Base-by-base conservation (phyloP, 2,888 invertebrate species). In the Synanthedon myopaeformis region DNA sequence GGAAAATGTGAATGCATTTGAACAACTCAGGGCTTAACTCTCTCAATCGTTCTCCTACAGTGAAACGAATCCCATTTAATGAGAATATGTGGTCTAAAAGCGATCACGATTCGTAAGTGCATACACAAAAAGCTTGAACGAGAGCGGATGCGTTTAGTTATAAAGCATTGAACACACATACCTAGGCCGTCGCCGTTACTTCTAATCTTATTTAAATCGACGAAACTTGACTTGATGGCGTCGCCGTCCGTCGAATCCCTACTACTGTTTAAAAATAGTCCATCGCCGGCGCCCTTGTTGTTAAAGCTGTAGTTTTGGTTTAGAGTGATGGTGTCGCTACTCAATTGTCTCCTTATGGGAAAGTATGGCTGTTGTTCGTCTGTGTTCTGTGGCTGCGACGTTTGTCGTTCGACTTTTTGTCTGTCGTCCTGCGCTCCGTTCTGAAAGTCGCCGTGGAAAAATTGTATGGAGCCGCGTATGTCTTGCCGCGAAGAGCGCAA, bases 401-500 rank as follows among this genome's bases (percentile, higher is more conserved):
- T 6, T 35, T 28, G 28, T 49, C 48, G 42, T 57, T 53, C 54
- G 1, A 49, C 45, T 42, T 55, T 45, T 28, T 28, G 67, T 42
- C 65, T 63, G 6, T 87, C 85, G 54, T 82, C 85, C 55, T 66
- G 68, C 4, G 67, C 60, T 42, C 84, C 85, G 65, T 86, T 85
- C 54, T 79, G 79, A 61, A 64, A 79, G 61, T 90, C 90, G 50
- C 89, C 92, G 74, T 92, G 92, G 68, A 92, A 91, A 64, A 92
- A 79, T 70, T 92, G 91, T 57, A 92, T 83, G 19, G 92, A 91
- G 59, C 93, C 92, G 59, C 91, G 88, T 51, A 92, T 92, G 81
- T 95, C 94, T 63, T 94, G 93, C 42, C 92, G 88, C 49, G 93
- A 92, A 11, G 94, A 93, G 53, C 94, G 90, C 1, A 92, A 89